Conservation (phyloP, 2,888 invertebrate species). For the Endomychus coccineus region DNA sequence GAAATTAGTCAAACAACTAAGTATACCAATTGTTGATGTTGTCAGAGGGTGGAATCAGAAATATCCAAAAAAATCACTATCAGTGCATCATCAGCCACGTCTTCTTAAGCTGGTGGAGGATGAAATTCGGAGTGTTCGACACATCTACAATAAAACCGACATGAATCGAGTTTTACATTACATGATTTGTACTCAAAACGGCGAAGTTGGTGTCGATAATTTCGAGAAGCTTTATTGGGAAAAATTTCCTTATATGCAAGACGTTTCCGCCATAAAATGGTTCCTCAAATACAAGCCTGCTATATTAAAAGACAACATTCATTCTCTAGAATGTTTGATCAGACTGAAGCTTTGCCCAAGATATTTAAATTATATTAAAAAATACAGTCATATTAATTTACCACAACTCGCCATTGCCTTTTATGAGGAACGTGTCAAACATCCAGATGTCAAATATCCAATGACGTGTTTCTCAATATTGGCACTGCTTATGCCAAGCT, state of each 20-base stretch:
- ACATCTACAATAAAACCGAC: too few relatives aligned
- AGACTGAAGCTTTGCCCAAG: background rate
- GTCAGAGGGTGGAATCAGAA: too few relatives aligned
- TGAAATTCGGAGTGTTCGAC: too few relatives aligned
- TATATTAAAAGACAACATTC: constrained; percentile 2
- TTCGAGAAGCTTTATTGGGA: constrained; percentile 5
- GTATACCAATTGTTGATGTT: too few relatives aligned
- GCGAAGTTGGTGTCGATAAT: background rate
- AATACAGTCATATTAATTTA: constrained; percentile 5
- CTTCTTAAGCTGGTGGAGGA: too few relatives aligned
- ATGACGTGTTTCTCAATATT: background rate
- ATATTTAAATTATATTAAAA: constrained; percentile 1
- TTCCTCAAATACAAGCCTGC: constrained; percentile 9
- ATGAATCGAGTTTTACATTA: too few relatives aligned
- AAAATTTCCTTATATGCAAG: background rate
- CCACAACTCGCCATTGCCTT: background rate
- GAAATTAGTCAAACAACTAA: too few relatives aligned
- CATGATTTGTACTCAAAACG: too few relatives aligned
- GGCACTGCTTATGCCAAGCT: constrained; percentile 1
- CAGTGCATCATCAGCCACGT: too few relatives aligned
- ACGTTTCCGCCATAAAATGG: constrained; percentile 3
- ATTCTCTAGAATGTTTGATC: constrained; percentile 1
- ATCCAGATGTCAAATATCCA: background rate
- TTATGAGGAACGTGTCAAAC: constrained; percentile 1
- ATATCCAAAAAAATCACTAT: too few relatives aligned